Evolutionary conservation across 2,113 vertebrate genomes (phyloP).

Genomic region (Ochotona princeps): DNA sequence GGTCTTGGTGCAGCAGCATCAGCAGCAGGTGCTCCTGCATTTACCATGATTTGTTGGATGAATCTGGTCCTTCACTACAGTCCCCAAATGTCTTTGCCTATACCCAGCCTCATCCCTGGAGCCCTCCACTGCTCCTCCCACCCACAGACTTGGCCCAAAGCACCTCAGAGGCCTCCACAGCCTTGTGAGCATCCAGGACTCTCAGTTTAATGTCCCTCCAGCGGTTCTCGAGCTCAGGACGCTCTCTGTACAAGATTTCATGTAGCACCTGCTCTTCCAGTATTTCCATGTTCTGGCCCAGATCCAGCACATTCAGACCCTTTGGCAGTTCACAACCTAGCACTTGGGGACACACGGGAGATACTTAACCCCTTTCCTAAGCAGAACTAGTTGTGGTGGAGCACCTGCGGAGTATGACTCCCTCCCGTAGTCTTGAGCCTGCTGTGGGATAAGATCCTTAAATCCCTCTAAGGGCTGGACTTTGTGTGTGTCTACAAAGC

Average conservation of each 20-base stretch:
- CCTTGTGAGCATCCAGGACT: slow-evolving; percentile 79
- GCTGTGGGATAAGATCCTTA: neutral
- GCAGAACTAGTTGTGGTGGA: neutral
- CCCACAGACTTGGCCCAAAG: neutral
- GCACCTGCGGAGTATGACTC: neutral
- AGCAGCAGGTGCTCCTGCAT: slow-evolving; percentile 83
- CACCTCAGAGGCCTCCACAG: slow-evolving; percentile 77
- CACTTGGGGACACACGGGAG: slow-evolving; percentile 79
- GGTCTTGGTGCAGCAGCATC: slow-evolving; percentile 76
- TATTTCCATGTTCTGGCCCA: slow-evolving; percentile 85
- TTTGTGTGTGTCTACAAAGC: neutral
- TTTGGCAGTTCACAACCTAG: slow-evolving; percentile 86
- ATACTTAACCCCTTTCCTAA: neutral
- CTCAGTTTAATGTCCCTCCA: slow-evolving; percentile 79
- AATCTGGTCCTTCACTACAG: neutral
- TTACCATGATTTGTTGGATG: neutral
- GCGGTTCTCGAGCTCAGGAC: slow-evolving; percentile 80
- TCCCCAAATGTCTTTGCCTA: neutral
- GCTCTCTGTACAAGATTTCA: slow-evolving; percentile 84
- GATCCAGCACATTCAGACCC: slow-evolving; percentile 86
- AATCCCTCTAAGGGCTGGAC: neutral
- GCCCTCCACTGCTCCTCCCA: neutral
- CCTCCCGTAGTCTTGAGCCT: neutral
- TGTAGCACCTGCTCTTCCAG: slow-evolving; percentile 88
- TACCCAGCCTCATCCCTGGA: neutral